Evolutionary conservation across 1,140 invertebrate genomes (phyloP).

Genomic region (Armadillidium nasatum): DNA sequence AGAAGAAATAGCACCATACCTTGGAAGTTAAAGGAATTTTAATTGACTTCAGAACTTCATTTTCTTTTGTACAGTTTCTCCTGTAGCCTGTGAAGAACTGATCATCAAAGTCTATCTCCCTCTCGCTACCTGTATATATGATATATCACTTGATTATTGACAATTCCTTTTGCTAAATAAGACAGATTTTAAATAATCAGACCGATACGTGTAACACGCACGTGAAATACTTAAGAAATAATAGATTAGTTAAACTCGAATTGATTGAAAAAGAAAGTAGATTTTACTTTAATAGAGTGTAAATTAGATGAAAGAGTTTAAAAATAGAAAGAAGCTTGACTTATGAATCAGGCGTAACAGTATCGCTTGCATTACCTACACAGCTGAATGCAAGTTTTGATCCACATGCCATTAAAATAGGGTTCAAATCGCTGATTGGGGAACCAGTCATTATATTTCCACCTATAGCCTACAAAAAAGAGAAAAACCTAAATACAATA

Average conservation of each 20-base stretch:
- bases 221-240: not conserved
- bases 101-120: slow-evolving; percentile 67
- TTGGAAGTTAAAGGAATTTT: slow-evolving; percentile 60
- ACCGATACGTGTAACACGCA: too few species aligned
- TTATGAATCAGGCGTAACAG: too few species aligned
- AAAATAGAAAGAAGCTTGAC: too few species aligned
- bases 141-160: too few species aligned
- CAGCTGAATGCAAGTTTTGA: slow-evolving; percentile 50
- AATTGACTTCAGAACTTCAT: slow-evolving; percentile 76
- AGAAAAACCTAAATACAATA: not conserved
- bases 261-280: too few species aligned
- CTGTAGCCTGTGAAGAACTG: slow-evolving; percentile 81
- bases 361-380: not conserved
- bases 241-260: not conserved
- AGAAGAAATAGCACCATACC: slow-evolving; percentile 42
- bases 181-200: too few species aligned
- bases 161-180: too few species aligned
- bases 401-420: slow-evolving; percentile 76
- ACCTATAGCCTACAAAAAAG: slow-evolving; percentile 61
- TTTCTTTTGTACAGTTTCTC: slow-evolving; percentile 64
- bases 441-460: slow-evolving; percentile 93
- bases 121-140: slow-evolving; percentile 50
- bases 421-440: slow-evolving; percentile 92
- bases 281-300: too few species aligned
- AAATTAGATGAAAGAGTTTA: too few species aligned